Conservation (phyloP, 2,797 vertebrate species). For the Lacerta bilineata region DNA sequence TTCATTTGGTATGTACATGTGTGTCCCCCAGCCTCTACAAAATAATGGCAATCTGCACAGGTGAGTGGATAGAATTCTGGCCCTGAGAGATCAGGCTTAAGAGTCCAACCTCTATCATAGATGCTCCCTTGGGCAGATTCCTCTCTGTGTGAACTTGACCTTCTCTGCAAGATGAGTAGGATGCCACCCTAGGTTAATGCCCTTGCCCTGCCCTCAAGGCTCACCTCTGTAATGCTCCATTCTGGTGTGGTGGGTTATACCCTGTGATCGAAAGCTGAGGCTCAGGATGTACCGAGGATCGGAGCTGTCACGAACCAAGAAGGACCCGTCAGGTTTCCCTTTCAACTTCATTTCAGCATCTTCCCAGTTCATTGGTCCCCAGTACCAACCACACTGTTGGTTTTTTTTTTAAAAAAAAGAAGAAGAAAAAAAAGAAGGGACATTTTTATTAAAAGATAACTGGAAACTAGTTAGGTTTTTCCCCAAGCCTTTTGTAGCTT, state of each 20-base stretch:
- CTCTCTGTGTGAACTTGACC: neutral
- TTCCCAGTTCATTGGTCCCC: conserved; percentile 99
- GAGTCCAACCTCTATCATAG: neutral
- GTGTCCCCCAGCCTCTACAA: neutral
- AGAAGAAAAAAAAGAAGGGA: neutral
- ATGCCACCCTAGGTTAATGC: neutral
- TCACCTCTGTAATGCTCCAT: conserved; percentile 92
- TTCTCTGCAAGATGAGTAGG: neutral
- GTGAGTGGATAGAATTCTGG: neutral
- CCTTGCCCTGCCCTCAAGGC: neutral
- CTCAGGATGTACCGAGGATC: conserved; percentile 97
- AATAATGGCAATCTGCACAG: neutral
- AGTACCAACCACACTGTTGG: conserved; percentile 94
- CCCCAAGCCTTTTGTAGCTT: neutral
- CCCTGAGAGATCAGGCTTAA: neutral
- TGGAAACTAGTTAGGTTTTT: neutral
- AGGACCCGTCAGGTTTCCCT: conserved; percentile 94
- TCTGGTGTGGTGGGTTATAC: conserved; percentile 93
- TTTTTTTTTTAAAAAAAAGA: neutral
- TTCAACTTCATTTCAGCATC: conserved; percentile 98
- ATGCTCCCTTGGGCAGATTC: neutral
- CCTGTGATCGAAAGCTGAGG: conserved; percentile 96
- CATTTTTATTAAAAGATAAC: neutral
- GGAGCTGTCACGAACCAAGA: conserved; percentile 95
- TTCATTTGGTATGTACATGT: neutral